Evolutionary conservation across 92 coral and sea anemone genomes (phyloP).

Genomic region (Parazoanthus swiftii): DNA sequence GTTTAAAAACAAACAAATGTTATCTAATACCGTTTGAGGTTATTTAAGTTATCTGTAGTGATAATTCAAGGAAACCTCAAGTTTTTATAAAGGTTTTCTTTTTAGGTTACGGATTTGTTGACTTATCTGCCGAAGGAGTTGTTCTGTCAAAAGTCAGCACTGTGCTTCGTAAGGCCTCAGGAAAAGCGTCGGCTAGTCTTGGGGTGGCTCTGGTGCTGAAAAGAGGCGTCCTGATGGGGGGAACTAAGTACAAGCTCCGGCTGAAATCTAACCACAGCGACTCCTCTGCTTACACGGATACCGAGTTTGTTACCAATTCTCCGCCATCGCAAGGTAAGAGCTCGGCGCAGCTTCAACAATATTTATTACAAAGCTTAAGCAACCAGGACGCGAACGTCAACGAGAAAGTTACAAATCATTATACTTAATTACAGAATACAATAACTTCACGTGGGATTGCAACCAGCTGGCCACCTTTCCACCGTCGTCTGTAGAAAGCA

Average conservation of each 20-base stretch:
- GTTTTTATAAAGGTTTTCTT: neutral
- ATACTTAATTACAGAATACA: no score
- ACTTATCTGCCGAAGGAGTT: constrained; percentile 46
- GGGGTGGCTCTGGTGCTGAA: constrained; percentile 50
- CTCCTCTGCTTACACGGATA: constrained; percentile 63
- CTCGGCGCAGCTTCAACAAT: neutral
- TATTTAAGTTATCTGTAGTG: neutral
- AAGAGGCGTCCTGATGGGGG: constrained; percentile 45
- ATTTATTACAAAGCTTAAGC: no score
- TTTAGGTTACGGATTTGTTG: constrained; percentile 59
- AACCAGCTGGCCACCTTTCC: no score
- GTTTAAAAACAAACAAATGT: no score
- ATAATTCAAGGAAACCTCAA: neutral
- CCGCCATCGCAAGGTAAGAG: constrained; percentile 71
- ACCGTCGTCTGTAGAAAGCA: no score
- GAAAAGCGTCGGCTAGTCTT: constrained; percentile 6
- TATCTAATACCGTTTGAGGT: no score
- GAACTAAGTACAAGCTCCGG: constrained; percentile 60
- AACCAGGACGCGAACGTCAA: no score
- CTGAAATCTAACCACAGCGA: constrained; percentile 54
- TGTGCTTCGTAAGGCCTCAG: constrained; percentile 31
- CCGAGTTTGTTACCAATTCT: constrained; percentile 61
- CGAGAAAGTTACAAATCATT: no score
- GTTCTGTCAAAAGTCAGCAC: constrained; percentile 8
- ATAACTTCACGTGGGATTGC: no score